These are phyloP conservation scores for Microcebus ravelobensis DNA, from an alignment of 2,113 vertebrate species.

Conservation along the genomic window DNA sequence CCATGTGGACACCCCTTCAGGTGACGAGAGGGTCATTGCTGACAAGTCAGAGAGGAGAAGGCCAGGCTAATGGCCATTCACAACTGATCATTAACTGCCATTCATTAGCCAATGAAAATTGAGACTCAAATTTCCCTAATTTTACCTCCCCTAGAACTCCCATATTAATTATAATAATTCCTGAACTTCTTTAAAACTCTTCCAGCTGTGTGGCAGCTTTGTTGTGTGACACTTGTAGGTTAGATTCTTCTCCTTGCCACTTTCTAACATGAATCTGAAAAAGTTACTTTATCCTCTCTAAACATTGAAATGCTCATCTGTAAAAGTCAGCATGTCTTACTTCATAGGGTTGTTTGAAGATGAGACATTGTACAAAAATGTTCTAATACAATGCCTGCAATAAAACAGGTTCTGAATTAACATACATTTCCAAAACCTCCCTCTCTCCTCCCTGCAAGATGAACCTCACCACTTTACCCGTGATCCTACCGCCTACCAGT, in stretches of 20 bases:
- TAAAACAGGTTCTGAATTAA: not conserved
- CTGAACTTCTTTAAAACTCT: not conserved
- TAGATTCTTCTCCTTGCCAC: not conserved
- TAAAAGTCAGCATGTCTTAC: not conserved
- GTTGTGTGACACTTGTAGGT: not conserved
- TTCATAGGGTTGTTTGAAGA: not conserved
- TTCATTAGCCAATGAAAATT: not conserved
- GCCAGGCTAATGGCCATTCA: not conserved
- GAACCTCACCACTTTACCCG: not conserved
- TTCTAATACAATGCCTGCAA: not conserved
- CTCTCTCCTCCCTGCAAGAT: not conserved
- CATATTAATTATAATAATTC: not conserved
- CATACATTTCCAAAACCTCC: not conserved
- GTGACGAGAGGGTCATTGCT: not conserved
- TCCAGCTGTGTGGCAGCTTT: not conserved
- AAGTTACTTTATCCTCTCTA: not conserved
- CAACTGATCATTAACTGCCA: not conserved
- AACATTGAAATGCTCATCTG: not conserved
- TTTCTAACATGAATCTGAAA: not conserved
- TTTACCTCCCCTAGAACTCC: not conserved
- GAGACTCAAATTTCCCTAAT: not conserved
- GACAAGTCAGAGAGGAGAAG: not conserved
- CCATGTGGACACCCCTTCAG: fast-evolving
- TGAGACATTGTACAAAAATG: not conserved
- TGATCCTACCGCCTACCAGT: not conserved